Evolutionary conservation across 1,140 invertebrate genomes (phyloP), one percentile per base, ranked within the genome.

Genomic region (Dufourea novaeangliae): DNA sequence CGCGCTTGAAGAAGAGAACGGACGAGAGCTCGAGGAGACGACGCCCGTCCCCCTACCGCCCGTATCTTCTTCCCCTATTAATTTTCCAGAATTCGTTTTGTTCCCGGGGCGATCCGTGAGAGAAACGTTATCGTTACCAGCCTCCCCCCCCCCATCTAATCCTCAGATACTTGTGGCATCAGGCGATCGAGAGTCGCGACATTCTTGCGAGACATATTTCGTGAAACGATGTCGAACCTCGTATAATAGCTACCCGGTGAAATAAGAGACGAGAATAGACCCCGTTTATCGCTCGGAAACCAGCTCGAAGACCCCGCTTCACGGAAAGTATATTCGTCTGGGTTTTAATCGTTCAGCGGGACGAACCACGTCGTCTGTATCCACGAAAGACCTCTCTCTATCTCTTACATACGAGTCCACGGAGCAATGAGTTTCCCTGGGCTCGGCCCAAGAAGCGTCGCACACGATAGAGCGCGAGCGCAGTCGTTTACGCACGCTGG

Each of bases 11-110:
- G 34, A 61, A 32, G 50, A 71, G 69, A 61, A 39, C n/a, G 27
- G 25, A 69, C 79, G 34, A 46, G 34, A 46, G 68, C 62, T 69
- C 57, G 44, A 27, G 62, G 72, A n/a, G n/a, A n/a, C n/a, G 81
- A 84, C 69, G 75, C 82, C 63, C 44, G 32, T 50, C 73, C 39
- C 29, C 32, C 11, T n/a, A n/a, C n/a, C n/a, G n/a, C n/a, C n/a
- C n/a, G n/a, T n/a, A n/a, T 41, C 44, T 14, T 32, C 39, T n/a
- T 25, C 56, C 37, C 67, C 57, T 70, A 77, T 77, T 77, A 70
- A 77, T 77, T 71, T 77, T 52, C 75, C 44, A 34, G 67, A 22
- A 61, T 63, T 77, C 34, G 75, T 70, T 70, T 77, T 77, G 44
- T 71, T 71, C 67, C 14, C 25, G 20, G 25, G 39, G 25, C 41